phyloP scores from a whole-genome alignment of 53 echinoderm and acorn worm species.

The Paracentrotus lividus region DNA sequence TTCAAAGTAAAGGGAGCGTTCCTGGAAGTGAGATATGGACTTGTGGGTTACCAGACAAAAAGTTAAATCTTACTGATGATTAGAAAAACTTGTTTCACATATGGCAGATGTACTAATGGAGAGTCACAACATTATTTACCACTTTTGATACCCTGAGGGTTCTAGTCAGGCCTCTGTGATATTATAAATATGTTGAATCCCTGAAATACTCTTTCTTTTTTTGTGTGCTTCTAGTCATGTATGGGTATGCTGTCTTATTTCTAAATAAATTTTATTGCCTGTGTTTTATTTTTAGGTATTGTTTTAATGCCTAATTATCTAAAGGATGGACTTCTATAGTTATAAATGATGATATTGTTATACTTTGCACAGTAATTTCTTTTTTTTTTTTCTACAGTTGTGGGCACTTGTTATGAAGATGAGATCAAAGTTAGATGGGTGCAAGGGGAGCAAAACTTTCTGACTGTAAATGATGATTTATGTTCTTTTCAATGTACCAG shows the following conservation, averaged over 20 bases:
- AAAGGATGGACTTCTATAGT: too few relatives aligned
- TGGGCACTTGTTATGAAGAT: neutral
- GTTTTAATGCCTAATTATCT: too few relatives aligned
- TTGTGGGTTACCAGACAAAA: slow-evolving; percentile 32
- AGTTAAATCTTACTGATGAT: neutral
- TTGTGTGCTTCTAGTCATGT: too few relatives aligned
- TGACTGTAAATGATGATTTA: slow-evolving; percentile 20
- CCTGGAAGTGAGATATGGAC: neutral
- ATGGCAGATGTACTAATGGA: neutral
- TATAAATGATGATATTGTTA: too few relatives aligned
- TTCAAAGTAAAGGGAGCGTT: neutral
- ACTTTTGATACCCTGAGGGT: too few relatives aligned
- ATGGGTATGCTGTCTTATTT: too few relatives aligned
- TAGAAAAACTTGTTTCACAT: neutral
- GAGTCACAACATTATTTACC: neutral
- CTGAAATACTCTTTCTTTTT: too few relatives aligned
- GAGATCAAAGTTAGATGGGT: neutral
- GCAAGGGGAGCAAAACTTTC: neutral
- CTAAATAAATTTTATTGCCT: too few relatives aligned
- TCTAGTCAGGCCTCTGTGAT: neutral
- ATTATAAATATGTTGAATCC: neutral
- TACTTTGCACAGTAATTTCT: too few relatives aligned
- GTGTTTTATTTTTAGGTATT: too few relatives aligned
- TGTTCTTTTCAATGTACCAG: slow-evolving; percentile 10
- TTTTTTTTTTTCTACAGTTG: too few relatives aligned